phyloP scores from a whole-genome alignment of 2,113 vertebrate genomes.

The Prinia subflava region DNA sequence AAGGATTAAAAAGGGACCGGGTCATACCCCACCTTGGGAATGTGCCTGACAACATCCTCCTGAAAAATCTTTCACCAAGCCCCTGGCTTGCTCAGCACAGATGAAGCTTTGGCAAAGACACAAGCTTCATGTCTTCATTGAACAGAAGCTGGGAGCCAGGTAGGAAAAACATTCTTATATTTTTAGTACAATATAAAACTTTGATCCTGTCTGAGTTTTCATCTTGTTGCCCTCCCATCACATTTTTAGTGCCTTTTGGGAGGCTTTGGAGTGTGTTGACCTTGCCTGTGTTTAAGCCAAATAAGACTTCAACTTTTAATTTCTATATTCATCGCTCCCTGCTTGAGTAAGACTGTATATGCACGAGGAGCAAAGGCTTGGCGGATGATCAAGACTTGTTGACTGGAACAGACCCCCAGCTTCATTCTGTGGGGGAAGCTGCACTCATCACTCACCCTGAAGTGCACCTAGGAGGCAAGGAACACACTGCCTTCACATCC shows the following conservation, averaged over 20 bases:
- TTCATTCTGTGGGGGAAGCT: neutral
- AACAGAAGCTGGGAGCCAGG: neutral
- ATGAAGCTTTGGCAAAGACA: neutral
- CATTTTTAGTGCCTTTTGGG: neutral
- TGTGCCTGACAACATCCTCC: neutral
- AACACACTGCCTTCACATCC: neutral
- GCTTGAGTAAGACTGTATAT: neutral
- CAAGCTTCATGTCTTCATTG: neutral
- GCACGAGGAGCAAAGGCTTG: neutral
- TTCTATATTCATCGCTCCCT: neutral
- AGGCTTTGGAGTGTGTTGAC: neutral
- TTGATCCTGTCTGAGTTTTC: neutral
- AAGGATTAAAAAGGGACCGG: neutral
- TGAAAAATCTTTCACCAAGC: neutral
- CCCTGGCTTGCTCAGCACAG: neutral
- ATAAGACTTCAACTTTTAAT: neutral
- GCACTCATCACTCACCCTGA: neutral
- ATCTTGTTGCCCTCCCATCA: neutral
- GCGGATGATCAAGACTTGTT: neutral
- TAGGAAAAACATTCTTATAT: neutral
- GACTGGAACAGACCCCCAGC: neutral
- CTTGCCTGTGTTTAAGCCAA: neutral
- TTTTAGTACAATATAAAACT: neutral
- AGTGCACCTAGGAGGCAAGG: neutral
- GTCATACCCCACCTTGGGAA: neutral